Evolutionary conservation across 2,797 vertebrate species (phyloP).

Genomic region (Pteronotus mesoamericanus): DNA sequence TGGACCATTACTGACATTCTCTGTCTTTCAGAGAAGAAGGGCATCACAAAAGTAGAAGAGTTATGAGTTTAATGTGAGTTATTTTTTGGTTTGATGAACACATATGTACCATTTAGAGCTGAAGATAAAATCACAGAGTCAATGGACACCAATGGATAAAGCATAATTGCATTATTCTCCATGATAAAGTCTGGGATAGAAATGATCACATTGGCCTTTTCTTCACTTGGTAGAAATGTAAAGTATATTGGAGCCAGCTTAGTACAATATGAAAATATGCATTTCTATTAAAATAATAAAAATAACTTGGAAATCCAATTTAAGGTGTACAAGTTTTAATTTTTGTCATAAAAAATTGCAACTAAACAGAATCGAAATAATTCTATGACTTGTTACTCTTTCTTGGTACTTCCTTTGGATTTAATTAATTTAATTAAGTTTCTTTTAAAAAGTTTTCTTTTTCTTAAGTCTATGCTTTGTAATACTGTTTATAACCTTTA

Average conservation of each 20-base stretch:
- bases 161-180: background rate
- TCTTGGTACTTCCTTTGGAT: background rate
- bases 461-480: background rate
- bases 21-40: conserved; percentile 41
- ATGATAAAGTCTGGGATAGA: background rate
- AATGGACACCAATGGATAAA: background rate
- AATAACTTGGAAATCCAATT: background rate
- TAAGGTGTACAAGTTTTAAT: background rate
- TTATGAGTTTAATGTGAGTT: background rate
- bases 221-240: background rate
- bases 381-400: background rate
- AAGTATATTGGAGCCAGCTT: background rate
- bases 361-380: background rate
- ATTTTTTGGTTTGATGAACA: conserved; percentile 43
- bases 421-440: background rate
- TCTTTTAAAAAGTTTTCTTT: background rate
- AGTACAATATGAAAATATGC: background rate
- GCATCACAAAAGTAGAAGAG: background rate
- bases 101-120: background rate
- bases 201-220: background rate
- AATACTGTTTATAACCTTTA: background rate
- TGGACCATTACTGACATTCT: background rate
- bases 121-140: background rate
- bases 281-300: background rate
- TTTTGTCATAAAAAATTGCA: background rate